Conservation (phyloP, 2,888 invertebrate species). For the Drosophila paranaensis region DNA sequence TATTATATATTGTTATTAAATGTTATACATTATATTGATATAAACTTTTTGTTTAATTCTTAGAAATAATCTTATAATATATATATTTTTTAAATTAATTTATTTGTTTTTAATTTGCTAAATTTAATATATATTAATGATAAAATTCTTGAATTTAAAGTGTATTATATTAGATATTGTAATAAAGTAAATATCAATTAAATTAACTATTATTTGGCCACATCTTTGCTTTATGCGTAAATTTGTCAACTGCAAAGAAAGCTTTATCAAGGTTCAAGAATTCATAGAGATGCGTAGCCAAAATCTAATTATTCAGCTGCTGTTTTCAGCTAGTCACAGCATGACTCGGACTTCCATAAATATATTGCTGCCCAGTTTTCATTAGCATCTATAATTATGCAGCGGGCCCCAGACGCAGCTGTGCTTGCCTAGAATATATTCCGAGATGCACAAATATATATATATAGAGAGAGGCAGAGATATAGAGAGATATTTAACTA, state of each 20-base stretch:
- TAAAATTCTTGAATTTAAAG: no score
- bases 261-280: neutral
- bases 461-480: neutral
- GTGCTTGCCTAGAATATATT: conserved; percentile 1
- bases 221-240: neutral
- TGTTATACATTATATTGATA: no score
- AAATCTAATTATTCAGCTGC: conserved; percentile 2
- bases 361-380: neutral
- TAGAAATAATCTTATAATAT: no score
- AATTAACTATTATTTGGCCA: no score
- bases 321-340: neutral
- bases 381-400: conserved; percentile 26
- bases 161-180: no score
- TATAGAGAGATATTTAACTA: conserved; percentile 3
- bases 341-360: neutral
- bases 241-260: neutral
- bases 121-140: no score
- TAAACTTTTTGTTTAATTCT: no score
- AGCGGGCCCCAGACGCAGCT: conserved; percentile 3
- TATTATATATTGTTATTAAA: no score
- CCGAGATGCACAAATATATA: neutral
- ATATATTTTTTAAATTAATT: no score
- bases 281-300: neutral
- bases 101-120: no score
- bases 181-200: no score